Evolutionary conservation across 2,888 invertebrate species (phyloP), one percentile per base, ranked within the genome.

Genomic region (Stenurella melanura): DNA sequence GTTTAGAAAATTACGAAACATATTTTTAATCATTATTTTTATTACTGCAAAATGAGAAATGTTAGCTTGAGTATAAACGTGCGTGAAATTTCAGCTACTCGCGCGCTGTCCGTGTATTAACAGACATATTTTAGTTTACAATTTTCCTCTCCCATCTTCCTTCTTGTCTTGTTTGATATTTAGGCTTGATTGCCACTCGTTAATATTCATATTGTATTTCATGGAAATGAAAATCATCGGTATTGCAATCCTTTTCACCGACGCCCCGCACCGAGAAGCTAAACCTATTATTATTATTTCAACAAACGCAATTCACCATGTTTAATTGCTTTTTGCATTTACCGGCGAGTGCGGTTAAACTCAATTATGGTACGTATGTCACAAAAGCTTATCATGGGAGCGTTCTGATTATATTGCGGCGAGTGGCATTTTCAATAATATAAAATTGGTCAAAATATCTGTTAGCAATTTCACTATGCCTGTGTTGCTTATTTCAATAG

Each of bases 321-420:
- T 58, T 58, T 63, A 69, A 69, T 58, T 69, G 54, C 69, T 18
- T 57, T 58, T 57, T 34, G 38, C 56, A 69, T 69, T n/a, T 57
- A 50, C 18, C 67, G 54, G 6, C 57, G 10, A 38, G 57, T 17
- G 69, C 17, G 69, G 69, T 58, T 69, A 69, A 69, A 69, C 69
- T 58, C 69, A 58, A 69, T 69, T 54, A 57, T 26, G 12, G 34
- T 57, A 57, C 26, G 34, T 18, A 34, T 17, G 38, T 34, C 17
- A 69, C 69, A 69, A 69, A 69, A 58, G 69, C 38, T 56, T 9
- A 56, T 69, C 26, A 58, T 18, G 26, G n/a, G 58, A 18, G 30
- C 34, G 26, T 30, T 68, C 21, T 67, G 58, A 19, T 34, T 69
- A 18, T 17, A 54, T 12, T 54, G 26, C n/a, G 18, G 56, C 17